phyloP scores from a whole-genome alignment of 2,797 vertebrate species.

The Alectoris magna region DNA sequence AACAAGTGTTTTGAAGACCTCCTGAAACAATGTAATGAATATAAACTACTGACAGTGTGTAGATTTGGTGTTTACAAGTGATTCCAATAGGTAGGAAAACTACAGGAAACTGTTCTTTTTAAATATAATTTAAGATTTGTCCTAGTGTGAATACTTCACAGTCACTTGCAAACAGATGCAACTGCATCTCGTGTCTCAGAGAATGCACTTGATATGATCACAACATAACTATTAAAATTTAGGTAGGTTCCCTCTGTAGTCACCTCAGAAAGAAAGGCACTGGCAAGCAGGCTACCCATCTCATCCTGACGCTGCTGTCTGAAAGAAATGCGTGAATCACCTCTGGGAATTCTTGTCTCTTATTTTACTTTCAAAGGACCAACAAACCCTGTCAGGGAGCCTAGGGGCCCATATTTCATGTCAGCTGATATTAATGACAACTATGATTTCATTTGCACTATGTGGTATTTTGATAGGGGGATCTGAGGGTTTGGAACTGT shows the following conservation, averaged over 20 bases:
- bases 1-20: not conserved
- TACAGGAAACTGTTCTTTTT: fast-evolving
- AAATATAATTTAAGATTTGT: not conserved
- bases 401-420: not conserved
- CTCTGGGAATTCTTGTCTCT: not conserved
- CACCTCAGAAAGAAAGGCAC: not conserved
- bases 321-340: not conserved
- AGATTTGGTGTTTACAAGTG: not conserved
- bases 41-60: not conserved
- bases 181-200: not conserved
- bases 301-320: not conserved
- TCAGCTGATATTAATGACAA: not conserved
- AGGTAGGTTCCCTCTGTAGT: not conserved
- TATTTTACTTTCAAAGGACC: not conserved
- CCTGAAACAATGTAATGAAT: not conserved
- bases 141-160: not conserved
- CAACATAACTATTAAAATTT: not conserved
- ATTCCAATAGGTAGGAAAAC: not conserved
- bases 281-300: not conserved
- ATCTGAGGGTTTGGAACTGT: not conserved
- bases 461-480: not conserved
- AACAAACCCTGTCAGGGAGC: not conserved
- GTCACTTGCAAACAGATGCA: not conserved
- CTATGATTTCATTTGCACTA: not conserved
- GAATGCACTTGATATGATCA: not conserved